phyloP scores from a whole-genome alignment of 2,797 vertebrate species.

The Microcaecilia unicolor region DNA sequence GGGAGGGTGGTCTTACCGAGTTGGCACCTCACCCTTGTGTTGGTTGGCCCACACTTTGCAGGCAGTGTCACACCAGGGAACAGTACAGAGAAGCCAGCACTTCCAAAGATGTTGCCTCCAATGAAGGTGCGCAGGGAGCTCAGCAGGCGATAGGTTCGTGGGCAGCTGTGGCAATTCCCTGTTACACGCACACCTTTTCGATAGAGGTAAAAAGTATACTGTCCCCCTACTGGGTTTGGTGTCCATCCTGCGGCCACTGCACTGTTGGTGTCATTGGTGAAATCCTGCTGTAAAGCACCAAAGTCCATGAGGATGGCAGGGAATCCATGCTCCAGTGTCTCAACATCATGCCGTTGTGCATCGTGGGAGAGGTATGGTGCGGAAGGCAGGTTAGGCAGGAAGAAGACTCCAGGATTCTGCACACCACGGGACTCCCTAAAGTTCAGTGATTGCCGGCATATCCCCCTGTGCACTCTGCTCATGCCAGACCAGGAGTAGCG shows the following conservation, averaged over 20 bases:
- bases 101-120: conserved; percentile 73
- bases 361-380: conserved; percentile 76
- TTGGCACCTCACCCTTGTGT: conserved; percentile 75
- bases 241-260: conserved; percentile 38
- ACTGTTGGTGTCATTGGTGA: conserved; percentile 24
- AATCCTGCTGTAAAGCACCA: conserved; percentile 55
- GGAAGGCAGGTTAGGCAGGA: conserved; percentile 77
- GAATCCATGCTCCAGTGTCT: conserved; percentile 70
- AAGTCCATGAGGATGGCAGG: conserved; percentile 69
- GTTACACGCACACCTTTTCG: conserved; percentile 66
- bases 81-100: conserved; percentile 73
- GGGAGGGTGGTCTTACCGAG: conserved; percentile 54
- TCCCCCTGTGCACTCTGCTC: conserved; percentile 74
- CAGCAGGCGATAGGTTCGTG: conserved; percentile 66
- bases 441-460: conserved; percentile 57
- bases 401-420: conserved; percentile 76
- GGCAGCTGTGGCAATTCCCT: conserved; percentile 67
- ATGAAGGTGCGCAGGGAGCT: conserved; percentile 74
- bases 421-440: conserved; percentile 49
- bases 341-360: conserved; percentile 78
- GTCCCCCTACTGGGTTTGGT: conserved; percentile 26
- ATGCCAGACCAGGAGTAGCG: conserved; percentile 85
- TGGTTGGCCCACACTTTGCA: conserved; percentile 73
- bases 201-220: conserved; percentile 69
- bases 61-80: conserved; percentile 69